Percentiles rank a stretch among this genome's conserved stretches.
Evolutionary conservation across 2,888 invertebrate genomes (phyloP).

Genomic region (Spodoptera littoralis): DNA sequence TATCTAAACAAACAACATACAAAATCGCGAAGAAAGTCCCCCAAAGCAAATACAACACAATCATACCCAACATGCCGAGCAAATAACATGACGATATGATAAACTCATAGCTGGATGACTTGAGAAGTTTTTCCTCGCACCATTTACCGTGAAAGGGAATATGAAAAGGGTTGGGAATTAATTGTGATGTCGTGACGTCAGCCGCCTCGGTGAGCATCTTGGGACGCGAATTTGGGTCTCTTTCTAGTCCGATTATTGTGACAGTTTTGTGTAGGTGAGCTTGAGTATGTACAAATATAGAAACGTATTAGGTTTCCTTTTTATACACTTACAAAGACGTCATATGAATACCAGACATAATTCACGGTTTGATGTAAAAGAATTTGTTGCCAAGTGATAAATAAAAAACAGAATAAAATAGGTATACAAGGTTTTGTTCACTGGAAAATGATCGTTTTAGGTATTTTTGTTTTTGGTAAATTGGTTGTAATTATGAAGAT

Average conservation of each 20-base stretch:
- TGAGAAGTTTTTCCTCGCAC: constrained; percentile 72
- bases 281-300: constrained; percentile 7
- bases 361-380: too few species aligned
- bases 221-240: constrained; percentile 42
- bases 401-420: too few species aligned
- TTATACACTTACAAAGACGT: not conserved
- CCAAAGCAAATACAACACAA: constrained; percentile 27
- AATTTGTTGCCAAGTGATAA: too few species aligned
- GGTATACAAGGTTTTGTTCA: too few species aligned
- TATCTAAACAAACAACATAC: not conserved
- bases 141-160: constrained; percentile 73
- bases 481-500: too few species aligned
- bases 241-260: constrained; percentile 44
- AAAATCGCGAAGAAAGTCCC: not conserved
- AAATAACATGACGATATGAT: constrained; percentile 50
- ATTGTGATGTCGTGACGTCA: constrained; percentile 78
- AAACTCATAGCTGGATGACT: constrained; percentile 59
- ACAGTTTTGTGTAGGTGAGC: constrained; percentile 18
- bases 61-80: constrained; percentile 20
- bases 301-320: not conserved
- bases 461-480: too few species aligned
- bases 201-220: constrained; percentile 55
- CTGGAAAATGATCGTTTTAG: too few species aligned
- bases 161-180: constrained; percentile 77
- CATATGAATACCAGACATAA: constrained; percentile 2